These are phyloP conservation scores for Halcyon senegalensis DNA, from an alignment of 2,113 vertebrate species.

Conservation along the genomic window DNA sequence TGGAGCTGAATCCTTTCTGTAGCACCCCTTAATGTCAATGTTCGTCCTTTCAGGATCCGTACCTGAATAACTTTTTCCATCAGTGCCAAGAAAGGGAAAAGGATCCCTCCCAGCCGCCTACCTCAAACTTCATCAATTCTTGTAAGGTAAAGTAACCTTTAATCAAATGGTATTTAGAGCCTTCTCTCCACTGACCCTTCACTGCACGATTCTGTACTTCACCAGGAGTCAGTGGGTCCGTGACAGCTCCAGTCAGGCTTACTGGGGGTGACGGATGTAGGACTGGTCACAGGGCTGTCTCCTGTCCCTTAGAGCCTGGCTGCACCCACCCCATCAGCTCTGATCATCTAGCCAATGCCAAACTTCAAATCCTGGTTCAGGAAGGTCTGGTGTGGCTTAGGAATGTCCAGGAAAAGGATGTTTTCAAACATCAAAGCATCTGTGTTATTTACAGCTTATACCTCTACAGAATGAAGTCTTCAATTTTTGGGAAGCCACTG, in stretches of 20 bases:
- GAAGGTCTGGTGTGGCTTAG: neutral
- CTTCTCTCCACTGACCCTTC: neutral
- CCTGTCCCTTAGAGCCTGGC: neutral
- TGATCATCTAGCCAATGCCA: neutral
- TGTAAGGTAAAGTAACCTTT: constrained; percentile 85
- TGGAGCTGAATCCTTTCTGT: neutral
- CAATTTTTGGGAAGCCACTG: neutral
- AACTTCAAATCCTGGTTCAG: neutral
- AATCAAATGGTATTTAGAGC: neutral
- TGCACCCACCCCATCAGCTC: neutral
- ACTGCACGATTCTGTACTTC: neutral
- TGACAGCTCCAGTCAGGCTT: neutral
- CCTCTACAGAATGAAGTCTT: neutral
- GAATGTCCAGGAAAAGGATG: neutral
- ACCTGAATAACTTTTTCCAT: constrained; percentile 93
- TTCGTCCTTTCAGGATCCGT: constrained; percentile 85
- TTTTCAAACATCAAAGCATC: neutral
- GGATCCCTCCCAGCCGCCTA: constrained; percentile 88
- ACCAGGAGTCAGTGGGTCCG: neutral
- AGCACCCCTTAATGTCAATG: neutral
- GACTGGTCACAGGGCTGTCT: neutral
- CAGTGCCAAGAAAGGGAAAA: constrained; percentile 96
- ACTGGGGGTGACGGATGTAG: neutral
- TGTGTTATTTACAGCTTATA: neutral
- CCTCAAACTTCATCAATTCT: constrained; percentile 89